Evolutionary conservation across 2,113 vertebrate species (phyloP), one percentile per base, ranked within the genome.

Genomic region (Phyllostomus discolor): DNA sequence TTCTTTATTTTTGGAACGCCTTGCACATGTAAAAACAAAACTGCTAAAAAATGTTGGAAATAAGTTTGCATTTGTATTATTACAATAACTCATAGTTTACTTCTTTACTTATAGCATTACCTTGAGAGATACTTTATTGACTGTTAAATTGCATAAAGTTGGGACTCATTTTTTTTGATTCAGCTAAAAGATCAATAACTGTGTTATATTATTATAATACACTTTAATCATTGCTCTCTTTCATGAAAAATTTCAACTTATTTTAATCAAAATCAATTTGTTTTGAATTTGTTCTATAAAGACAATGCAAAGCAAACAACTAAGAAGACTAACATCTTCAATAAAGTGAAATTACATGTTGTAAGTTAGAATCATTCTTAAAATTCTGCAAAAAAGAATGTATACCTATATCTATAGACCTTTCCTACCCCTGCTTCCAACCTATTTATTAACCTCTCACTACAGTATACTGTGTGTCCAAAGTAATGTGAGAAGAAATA

Each of bases 41-140:
- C 14, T 66, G 5, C 35, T 35, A 26, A 54, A 86, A 90, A 66
- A 24, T 52, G 1, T 22, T 88, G 6, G 33, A 96, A 94, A 43
- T 80, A 87, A 31, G 33, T 67, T 84, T 83, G 57, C 67, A 52
- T 80, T 5, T 91, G 66, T 94, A 67, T 90, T 92, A 93, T 54
- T 41, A 90, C 41, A 59, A 46, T 50, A 31, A 88, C 90, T 97
- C 82, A 76, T 72, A 94, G 35, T n/a, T 91, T 62, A 33, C 24
- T 9, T 89, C 95, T 64, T 73, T 76, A 17, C 81, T 5, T 73
- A 52, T 94, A 98, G 50, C 24, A 35, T 78, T 64, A 31, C 75
- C 54, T 62, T 86, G 64, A 97, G 43, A 95, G 76, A 79, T 82
- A 96, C 87, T 94, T 90, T 90, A 33, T 70, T 84, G 72, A 70